Evolutionary conservation across 35 echinoderm and acorn worm genomes (phyloP).

Genomic region (Patiria miniata): DNA sequence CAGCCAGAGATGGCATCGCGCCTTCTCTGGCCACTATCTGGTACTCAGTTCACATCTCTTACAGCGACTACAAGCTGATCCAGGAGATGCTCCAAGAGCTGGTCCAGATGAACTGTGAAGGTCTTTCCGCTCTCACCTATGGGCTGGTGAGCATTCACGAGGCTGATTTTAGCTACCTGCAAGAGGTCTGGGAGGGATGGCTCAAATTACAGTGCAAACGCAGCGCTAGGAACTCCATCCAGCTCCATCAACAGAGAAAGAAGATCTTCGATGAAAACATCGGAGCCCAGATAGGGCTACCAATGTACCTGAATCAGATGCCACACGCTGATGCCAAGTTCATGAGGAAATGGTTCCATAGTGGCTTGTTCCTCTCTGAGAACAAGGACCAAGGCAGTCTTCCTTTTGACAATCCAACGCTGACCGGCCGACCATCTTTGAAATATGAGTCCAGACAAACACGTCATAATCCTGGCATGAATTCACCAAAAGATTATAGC

Average conservation of each 20-base stretch:
- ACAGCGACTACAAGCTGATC: constrained; percentile 39
- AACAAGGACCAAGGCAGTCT: neutral
- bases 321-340: neutral
- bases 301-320: neutral
- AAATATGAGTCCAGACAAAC: neutral
- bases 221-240: neutral
- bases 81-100: constrained; percentile 19
- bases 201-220: constrained; percentile 5
- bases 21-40: constrained; percentile 40
- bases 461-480: neutral
- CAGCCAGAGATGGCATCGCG: constrained; percentile 11
- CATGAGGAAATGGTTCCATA: constrained; percentile 39
- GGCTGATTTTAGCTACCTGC: neutral
- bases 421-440: constrained; percentile 33
- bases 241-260: constrained; percentile 29
- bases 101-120: neutral
- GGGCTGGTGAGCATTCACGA: constrained; percentile 34
- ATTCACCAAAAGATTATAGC: neutral
- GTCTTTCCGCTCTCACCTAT: constrained; percentile 14
- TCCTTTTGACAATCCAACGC: constrained; percentile 58
- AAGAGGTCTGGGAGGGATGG: constrained; percentile 60
- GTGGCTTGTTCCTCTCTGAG: constrained; percentile 43
- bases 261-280: neutral
- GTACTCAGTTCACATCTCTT: constrained; percentile 46
- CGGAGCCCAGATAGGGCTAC: neutral